phyloP scores from a whole-genome alignment of 2,113 vertebrate species.

The Coryphaenoides rupestris region DNA sequence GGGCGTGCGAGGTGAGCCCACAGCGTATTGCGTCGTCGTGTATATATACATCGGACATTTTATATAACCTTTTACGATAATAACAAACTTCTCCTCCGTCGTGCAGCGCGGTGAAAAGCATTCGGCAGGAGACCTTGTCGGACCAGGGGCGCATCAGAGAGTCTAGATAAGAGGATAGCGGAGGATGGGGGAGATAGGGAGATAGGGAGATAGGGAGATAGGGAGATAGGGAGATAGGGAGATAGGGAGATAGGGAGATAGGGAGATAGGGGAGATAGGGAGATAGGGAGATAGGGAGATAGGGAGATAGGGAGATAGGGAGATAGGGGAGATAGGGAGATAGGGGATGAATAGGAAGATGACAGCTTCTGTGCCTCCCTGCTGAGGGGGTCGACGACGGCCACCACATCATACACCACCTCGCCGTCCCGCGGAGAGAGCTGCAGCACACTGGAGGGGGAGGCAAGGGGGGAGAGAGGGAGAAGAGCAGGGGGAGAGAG shows the following conservation, averaged over 20 bases:
- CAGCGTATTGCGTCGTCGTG: too few relatives aligned
- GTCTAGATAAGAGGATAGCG: too few relatives aligned
- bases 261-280: not conserved
- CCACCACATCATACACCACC: conserved; percentile 84
- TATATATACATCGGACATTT: too few relatives aligned
- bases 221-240: conserved; percentile 63
- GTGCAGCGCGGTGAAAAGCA: not conserved
- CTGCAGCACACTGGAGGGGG: conserved; percentile 78
- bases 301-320: too few relatives aligned
- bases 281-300: too few relatives aligned
- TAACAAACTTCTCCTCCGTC: not conserved
- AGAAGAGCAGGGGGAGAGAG: conserved; percentile 53
- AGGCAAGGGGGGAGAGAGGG: conserved; percentile 43
- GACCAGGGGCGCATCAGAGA: not conserved
- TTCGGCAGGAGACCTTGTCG: conserved; percentile 17
- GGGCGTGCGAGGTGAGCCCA: too few relatives aligned
- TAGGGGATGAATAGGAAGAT: conserved; percentile 35
- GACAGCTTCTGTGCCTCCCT: conserved; percentile 92
- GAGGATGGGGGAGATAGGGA: too few relatives aligned
- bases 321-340: too few relatives aligned
- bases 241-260: too few relatives aligned
- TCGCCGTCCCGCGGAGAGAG: conserved; percentile 77
- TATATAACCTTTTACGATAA: too few relatives aligned
- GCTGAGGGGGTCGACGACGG: conserved; percentile 87
- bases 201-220: not conserved